Base-by-base conservation (phyloP, 2,888 invertebrate species). In the Mimachlamys varia region DNA sequence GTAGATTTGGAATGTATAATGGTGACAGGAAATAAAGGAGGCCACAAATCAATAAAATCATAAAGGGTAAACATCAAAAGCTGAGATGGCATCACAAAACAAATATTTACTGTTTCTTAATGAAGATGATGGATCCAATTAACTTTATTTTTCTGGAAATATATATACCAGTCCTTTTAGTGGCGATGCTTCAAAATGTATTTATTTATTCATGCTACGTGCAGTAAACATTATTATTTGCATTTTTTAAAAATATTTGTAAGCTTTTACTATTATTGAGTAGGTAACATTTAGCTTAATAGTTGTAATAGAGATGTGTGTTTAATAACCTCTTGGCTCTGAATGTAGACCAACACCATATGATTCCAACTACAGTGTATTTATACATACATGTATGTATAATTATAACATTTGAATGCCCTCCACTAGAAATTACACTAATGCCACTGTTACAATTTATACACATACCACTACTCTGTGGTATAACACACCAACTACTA, bases 31-130 rank as follows among this genome's bases (percentile, higher is more conserved):
- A 7, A 58, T 58, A 76, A 12, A 27, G 22, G 76, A 76, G 76
- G 76, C 76, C 76, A 76, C 76, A 76, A 76, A 76, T 76, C 76
- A 76, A 33, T 27, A 7, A n/a, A 7, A 7, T 44, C n/a, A n/a
- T n/a, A n/a, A n/a, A n/a, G n/a, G n/a, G 62, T 76, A 76, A 76
- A 76, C 27, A 76, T 76, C 62, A n/a, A 76, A 76, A 76, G 76
- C 76, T 27, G 33, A 33, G 33, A 3, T 1, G 33, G 76, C 4
- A 76, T 76, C 76, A 33, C 76, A 76, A 58, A 76, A 76, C 76
- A 76, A 76, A 33, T 76, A 76, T 27, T 76, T 76, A 76, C 76
- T 76, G 33, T 76, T 76, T 58, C 58, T 76, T 76, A 76, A 27
- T 76, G 76, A 0, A 76, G 76, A 76, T 76, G 76, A 33, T 76